Conservation (phyloP, 2,888 invertebrate genomes). For the Parapristionchus giblindavisi region DNA sequence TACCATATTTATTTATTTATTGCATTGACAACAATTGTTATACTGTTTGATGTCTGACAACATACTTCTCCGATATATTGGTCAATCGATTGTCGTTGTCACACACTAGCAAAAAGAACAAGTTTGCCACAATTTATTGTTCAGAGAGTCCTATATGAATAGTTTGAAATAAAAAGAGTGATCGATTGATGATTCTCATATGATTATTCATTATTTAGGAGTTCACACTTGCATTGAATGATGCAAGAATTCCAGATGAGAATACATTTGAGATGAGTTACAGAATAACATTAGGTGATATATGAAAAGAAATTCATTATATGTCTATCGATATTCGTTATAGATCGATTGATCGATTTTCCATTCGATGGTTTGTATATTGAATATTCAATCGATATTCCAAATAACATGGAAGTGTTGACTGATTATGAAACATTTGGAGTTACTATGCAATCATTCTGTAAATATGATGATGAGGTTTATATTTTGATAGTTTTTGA, state of each 20-base stretch:
- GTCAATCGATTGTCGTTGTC: neutral
- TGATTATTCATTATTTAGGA: neutral
- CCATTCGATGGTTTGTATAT: slow-evolving; percentile 4
- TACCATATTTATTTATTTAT: too few relatives aligned
- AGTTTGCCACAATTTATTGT: too few relatives aligned
- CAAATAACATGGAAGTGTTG: neutral
- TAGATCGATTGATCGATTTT: slow-evolving; percentile 3
- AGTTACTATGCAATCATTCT: slow-evolving; percentile 16
- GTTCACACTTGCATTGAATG: slow-evolving; percentile 25
- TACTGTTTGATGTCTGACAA: too few relatives aligned
- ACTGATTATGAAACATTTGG: neutral
- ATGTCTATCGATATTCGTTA: neutral
- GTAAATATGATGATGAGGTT: slow-evolving; percentile 5
- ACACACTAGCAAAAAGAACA: too few relatives aligned
- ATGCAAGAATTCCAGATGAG: slow-evolving; percentile 33
- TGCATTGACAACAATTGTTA: too few relatives aligned
- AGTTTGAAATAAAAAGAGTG: too few relatives aligned
- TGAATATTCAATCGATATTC: slow-evolving; percentile 1
- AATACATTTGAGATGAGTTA: slow-evolving; percentile 30
- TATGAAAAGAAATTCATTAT: neutral
- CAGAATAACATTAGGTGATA: slow-evolving; percentile 8
- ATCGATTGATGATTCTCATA: too few relatives aligned
- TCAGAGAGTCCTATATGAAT: too few relatives aligned
- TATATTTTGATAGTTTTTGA: too few relatives aligned
- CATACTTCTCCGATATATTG: neutral